Evolutionary conservation across 2,888 invertebrate genomes (phyloP).

Genomic region (Ashinkailepas kermadecensis): DNA sequence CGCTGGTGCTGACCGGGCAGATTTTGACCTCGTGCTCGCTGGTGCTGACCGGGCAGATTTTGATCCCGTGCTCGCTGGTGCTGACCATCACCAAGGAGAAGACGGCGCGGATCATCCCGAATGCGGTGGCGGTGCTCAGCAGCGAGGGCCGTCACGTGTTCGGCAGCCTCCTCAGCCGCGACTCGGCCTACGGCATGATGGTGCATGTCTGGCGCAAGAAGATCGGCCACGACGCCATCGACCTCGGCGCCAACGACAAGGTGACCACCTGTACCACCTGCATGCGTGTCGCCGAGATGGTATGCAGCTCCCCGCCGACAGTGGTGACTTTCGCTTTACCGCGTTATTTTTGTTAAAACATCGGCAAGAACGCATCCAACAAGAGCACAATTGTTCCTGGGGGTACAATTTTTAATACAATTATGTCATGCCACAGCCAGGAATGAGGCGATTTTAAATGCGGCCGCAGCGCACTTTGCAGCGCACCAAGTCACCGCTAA

Average conservation of each 20-base stretch:
- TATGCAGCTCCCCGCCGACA: too few species aligned
- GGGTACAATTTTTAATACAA: too few species aligned
- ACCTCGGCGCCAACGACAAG: background rate
- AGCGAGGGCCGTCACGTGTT: conserved; percentile 74
- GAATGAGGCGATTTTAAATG: too few species aligned
- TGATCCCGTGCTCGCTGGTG: conserved; percentile 79
- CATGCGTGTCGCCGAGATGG: too few species aligned
- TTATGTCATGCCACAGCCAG: too few species aligned
- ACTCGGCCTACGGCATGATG: conserved; percentile 80
- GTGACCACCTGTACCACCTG: too few species aligned
- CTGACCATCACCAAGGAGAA: conserved; percentile 84
- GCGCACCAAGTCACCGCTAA: too few species aligned
- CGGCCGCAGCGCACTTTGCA: too few species aligned
- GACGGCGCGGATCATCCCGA: conserved; percentile 87
- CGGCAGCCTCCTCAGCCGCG: conserved; percentile 79
- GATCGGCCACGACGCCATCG: conserved; percentile 30
- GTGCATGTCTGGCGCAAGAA: conserved; percentile 62
- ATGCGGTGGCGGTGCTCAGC: conserved; percentile 84
- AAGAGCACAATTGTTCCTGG: too few species aligned
- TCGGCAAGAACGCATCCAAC: too few species aligned
- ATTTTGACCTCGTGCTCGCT: background rate
- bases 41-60: conserved; percentile 52
- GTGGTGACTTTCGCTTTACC: too few species aligned
- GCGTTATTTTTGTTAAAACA: too few species aligned
- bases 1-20: background rate